Evolutionary conservation across 2,888 invertebrate species (phyloP).

Genomic region (Macrophya alboannulata): DNA sequence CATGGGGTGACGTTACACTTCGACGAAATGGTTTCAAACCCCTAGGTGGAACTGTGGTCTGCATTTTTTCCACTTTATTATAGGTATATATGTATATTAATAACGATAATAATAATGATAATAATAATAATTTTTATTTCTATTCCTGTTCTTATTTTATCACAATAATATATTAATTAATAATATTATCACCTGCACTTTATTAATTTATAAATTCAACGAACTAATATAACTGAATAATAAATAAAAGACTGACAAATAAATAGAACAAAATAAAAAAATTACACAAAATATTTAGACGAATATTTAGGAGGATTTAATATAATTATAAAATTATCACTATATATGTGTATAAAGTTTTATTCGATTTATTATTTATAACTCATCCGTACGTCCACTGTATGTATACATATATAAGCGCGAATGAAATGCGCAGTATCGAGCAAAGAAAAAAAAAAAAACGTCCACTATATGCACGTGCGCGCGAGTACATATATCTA

Average conservation of each 20-base stretch:
- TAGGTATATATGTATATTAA: not conserved
- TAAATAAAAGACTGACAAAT: not conserved
- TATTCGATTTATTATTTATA: not conserved
- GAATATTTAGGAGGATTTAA: no score
- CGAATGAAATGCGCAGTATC: constrained; percentile 25
- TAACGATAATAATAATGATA: no score
- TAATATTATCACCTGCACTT: no score
- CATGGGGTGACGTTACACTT: constrained; percentile 42
- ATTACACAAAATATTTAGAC: no score
- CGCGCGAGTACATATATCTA: not conserved
- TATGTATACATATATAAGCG: not conserved
- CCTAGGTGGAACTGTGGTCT: constrained; percentile 49
- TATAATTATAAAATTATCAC: no score
- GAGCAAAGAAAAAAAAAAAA: no score
- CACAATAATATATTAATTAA: no score
- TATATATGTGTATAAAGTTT: not conserved
- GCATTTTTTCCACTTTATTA: constrained; percentile 28
- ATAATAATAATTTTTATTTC: not conserved
- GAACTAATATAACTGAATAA: not conserved
- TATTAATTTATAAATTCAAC: not conserved
- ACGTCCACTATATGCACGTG: not conserved
- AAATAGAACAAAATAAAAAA: no score
- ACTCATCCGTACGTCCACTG: no score
- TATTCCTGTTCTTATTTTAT: not conserved
- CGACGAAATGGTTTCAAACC: constrained; percentile 50